Evolutionary conservation across 2,888 invertebrate species (phyloP), one percentile per base, ranked within the genome.

Genomic region (Drosophila neotestacea): DNA sequence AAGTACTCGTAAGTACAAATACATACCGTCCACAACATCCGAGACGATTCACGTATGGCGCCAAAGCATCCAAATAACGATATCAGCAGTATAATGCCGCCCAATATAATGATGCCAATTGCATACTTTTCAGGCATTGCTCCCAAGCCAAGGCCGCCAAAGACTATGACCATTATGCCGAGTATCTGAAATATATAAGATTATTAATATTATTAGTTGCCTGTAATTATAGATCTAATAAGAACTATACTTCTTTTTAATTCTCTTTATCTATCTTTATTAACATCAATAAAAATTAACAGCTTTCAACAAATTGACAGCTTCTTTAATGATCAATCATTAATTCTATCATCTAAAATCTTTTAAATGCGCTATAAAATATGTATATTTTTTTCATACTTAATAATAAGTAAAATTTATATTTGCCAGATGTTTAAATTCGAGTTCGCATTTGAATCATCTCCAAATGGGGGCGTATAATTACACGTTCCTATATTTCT

Each of bases 41-140:
- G 90, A 16, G 89, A 70, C 1, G 91, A 91, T 71, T 91, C 90
- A 1, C 91, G 84, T 16, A 90, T 65, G 22, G 90, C 80, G 28
- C 91, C 91, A 34, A 84, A 84, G 55, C 90, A 91, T 6, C 91
- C 91, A n/a, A 91, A 90, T 34, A 91, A 46, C 9, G 90, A 91
- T 38, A 84, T 91, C 4, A 90, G 10, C 51, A 91, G 52, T 6
- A 91, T 90, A 16, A 84, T 68, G 30, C 84, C 80, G 4, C 91
- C 91, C 47, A 91, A 42, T 4, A 86, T 76, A 10, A 91, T 71
- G 4, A 88, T 82, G 11, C 90, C 90, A 27, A 91, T 85, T 34
- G 89, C 85, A 76, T 88, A 91, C 11, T 67, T 64, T 44, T 88
- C 81, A 0, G 91, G 90, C 90, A 91, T 91, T 9, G 85, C 91